These are phyloP conservation scores for Semnornis frantzii DNA, from an alignment of 2,113 vertebrate species.

Conservation along the genomic window DNA sequence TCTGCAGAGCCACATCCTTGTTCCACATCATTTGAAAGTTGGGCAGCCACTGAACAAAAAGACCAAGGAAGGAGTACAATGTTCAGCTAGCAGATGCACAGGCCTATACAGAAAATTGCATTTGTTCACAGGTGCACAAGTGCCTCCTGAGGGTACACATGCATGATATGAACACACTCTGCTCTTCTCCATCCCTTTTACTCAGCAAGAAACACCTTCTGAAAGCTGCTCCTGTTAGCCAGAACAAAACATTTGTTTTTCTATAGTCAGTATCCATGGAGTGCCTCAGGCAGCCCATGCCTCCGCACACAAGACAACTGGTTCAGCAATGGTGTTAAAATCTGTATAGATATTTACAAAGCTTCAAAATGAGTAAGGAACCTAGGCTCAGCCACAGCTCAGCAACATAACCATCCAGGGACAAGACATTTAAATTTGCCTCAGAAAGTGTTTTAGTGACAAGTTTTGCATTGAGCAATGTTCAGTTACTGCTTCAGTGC, in stretches of 20 bases:
- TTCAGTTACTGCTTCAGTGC: not conserved
- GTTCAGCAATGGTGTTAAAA: not conserved
- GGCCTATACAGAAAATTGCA: not conserved
- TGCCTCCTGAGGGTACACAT: not conserved
- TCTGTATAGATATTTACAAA: not conserved
- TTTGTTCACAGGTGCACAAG: not conserved
- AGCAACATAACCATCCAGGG: not conserved
- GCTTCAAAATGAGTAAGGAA: not conserved
- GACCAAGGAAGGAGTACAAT: not conserved
- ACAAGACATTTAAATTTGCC: not conserved
- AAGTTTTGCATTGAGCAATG: not conserved
- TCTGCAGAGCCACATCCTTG: not conserved
- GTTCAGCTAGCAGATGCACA: not conserved
- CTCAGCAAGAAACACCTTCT: not conserved
- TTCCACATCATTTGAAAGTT: not conserved
- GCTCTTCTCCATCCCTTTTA: not conserved
- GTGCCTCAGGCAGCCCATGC: not conserved
- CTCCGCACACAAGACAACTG: not conserved
- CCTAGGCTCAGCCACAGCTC: not conserved
- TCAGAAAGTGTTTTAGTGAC: not conserved
- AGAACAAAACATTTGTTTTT: not conserved
- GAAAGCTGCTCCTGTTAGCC: not conserved
- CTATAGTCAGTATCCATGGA: rapidly evolving
- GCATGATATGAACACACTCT: not conserved
- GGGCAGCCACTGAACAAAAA: not conserved